Conservation (phyloP, 1,140 invertebrate genomes). For the Xylocopa sonorina region DNA sequence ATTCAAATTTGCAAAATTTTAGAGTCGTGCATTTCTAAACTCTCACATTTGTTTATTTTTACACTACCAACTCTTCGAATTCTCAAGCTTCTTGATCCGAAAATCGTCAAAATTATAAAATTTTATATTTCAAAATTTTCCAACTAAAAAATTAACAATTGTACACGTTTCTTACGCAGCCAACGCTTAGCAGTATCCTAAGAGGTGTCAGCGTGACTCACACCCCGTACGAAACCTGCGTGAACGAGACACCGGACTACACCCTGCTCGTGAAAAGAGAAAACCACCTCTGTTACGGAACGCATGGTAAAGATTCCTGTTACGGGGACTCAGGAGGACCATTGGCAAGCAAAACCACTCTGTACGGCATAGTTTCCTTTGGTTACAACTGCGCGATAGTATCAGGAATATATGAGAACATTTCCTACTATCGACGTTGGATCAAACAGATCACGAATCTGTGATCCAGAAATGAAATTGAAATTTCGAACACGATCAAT, state of each 20-base stretch:
- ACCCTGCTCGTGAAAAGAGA: slow-evolving; percentile 33
- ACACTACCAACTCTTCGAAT: too few relatives aligned
- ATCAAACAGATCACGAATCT: slow-evolving; percentile 55
- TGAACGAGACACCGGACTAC: slow-evolving; percentile 33
- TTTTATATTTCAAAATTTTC: too few relatives aligned
- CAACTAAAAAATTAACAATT: too few relatives aligned
- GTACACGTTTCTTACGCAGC: slow-evolving; percentile 29
- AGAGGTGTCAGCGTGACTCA: slow-evolving; percentile 41
- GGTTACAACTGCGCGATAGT: slow-evolving; percentile 50
- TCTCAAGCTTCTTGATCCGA: too few relatives aligned
- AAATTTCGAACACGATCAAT: too few relatives aligned
- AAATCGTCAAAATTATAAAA: too few relatives aligned
- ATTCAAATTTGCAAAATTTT: neutral
- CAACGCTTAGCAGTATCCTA: neutral
- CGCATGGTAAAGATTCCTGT: slow-evolving; percentile 60
- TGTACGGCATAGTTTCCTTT: slow-evolving; percentile 71
- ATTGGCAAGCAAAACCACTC: slow-evolving; percentile 46
- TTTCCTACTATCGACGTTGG: slow-evolving; percentile 61
- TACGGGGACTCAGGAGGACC: slow-evolving; percentile 70
- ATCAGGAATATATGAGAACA: slow-evolving; percentile 63
- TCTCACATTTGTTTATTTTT: too few relatives aligned
- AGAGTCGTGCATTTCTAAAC: too few relatives aligned
- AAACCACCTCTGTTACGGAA: slow-evolving; percentile 66
- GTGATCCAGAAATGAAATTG: neutral
- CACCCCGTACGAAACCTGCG: slow-evolving; percentile 48